Evolutionary conservation across 1,140 invertebrate genomes (phyloP), one percentile per base, ranked within the genome.

Genomic region (Drosophila insularis): DNA sequence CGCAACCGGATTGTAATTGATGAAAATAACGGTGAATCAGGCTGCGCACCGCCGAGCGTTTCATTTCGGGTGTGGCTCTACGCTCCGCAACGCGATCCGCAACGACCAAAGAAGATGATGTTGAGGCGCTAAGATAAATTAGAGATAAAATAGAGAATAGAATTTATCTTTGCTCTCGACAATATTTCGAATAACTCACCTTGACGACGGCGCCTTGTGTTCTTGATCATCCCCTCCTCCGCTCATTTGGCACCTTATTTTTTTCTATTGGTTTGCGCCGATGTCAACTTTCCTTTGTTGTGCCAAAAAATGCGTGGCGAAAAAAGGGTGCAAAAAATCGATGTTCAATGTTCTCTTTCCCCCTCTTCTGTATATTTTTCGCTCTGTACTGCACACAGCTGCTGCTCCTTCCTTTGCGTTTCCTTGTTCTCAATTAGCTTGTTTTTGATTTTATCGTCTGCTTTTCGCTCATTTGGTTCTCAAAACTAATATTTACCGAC

Each of bases 1-100:
- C 97, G 93, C 97, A 98, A 68, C 97, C 97, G 92, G 98, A 95
- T 11, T 96, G 95, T 63, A 98, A 93, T 93, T 98, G 97, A 92
- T 97, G 97, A 92, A 98, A 98, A 92, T 98, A 98, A 77, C 96
- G 95, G 92, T 98, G 96, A 71, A 98, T 98, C 50, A 98, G 93
- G 92, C 97, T 96, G 91, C 95, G 97, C 21, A 96, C 97, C 73
- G 96, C 96, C 72, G 96, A 95, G 80, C 97, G 94, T 94, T 98
- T 98, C 96, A 97, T 97, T 85, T 95, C 95, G 93, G 94, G 94
- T 17, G 82, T 84, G 63, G 82, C 76, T 5, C 76, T 27, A 5
- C 1, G 69, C 1, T 79, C 82, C 5, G 27, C 27, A 27, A 27
- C 27, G 27, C 5, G 0, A 61, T 60, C 68, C 2, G 39, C 61